These are phyloP conservation scores for Bellardia bayeri DNA, from an alignment of 2,888 invertebrate genomes.

Conservation along the genomic window DNA sequence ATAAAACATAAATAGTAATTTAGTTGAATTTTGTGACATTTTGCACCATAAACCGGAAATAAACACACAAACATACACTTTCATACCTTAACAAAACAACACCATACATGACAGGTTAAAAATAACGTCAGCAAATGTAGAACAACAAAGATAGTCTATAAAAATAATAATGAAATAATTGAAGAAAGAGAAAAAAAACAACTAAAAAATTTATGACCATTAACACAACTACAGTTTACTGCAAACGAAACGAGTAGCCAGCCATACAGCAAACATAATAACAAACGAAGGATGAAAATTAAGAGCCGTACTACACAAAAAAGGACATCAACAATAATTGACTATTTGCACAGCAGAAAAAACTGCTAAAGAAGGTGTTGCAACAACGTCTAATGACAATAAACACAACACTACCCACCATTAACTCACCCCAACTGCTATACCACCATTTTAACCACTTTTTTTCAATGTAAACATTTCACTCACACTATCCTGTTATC, in stretches of 20 bases:
- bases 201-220: not conserved
- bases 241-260: no score
- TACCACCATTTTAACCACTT: constrained; percentile 5
- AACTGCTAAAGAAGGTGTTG: constrained; percentile 9
- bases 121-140: constrained; percentile 45
- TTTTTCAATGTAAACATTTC: not conserved
- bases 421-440: not conserved
- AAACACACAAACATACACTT: not conserved
- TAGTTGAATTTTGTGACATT: constrained; percentile 44
- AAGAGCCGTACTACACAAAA: constrained; percentile 25
- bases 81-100: not conserved
- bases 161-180: constrained; percentile 26
- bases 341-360: constrained; percentile 46
- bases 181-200: not conserved
- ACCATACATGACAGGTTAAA: constrained; percentile 35
- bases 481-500: not conserved
- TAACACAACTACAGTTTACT: constrained; percentile 23
- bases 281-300: constrained; percentile 30
- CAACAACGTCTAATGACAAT: not conserved
- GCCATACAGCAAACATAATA: no score
- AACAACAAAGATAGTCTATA: not conserved
- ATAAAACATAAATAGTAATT: constrained; percentile 48
- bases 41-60: constrained; percentile 36
- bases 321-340: constrained; percentile 67
- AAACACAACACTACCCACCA: not conserved